Base-by-base conservation (phyloP, 2,113 vertebrate species). In the Amazona guildingii region DNA sequence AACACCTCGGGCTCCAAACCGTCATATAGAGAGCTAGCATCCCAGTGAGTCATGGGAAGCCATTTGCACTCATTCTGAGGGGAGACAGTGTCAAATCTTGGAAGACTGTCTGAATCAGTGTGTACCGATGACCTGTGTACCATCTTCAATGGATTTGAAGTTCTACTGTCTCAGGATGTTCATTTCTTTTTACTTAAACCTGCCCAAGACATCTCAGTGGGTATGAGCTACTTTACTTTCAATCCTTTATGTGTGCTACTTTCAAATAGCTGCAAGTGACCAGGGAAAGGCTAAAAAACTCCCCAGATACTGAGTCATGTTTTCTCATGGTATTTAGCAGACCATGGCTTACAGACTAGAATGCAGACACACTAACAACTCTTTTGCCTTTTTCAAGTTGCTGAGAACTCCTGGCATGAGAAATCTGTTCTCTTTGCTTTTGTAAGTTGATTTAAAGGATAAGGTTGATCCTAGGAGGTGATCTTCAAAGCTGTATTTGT, bases 231-330 rank as follows among this genome's bases (percentile, higher is more conserved):
- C 51, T 33, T 3, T 66, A 28, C 27, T 24, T 0, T 52, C 31
- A 72, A 10, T 62, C 74, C 39, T 66, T 35, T 63, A 33, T 4
- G 27, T 20, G 33, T 59, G 11, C 6, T 81, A 9, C 52, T 73
- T 84, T 48, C 37, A 76, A 63, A 84, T 8, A 76, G 31, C 16
- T 33, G 62, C 21, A 21, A 46, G 17, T 20, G n/a, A 77, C 21
- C 8, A 33, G 3, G 2, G 8, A 14, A 54, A 57, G 19, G 10
- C n/a, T 75, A 46, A 83, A 69, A 70, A 4, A 3, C 3, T 0
- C 8, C 17, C 19, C 9, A 84, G 37, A 52, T 18, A 48, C 33
- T 67, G 51, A 20, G 5, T 24, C 59, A 10, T 1, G 1, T 76
- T 87, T 81, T 63, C 27, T 37, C 59, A 52, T 2, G 1, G 17